phyloP scores from a whole-genome alignment of 2,797 vertebrate genomes.

The Potorous gilbertii region DNA sequence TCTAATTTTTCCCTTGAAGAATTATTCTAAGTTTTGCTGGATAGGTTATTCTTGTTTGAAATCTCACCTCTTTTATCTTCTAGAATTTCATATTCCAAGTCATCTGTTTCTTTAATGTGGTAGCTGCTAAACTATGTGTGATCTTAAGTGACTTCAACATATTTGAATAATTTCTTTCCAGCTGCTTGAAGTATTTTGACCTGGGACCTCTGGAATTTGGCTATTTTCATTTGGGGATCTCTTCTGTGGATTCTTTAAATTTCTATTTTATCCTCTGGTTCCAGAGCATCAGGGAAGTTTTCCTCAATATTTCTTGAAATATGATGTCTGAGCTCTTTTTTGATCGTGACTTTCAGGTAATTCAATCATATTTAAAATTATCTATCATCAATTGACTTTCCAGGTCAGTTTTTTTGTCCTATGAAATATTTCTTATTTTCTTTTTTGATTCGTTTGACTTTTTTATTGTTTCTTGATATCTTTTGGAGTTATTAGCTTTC shows the following conservation, averaged over 20 bases:
- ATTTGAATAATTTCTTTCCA: not conserved
- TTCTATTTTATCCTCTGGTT: not conserved
- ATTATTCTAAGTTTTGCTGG: not conserved
- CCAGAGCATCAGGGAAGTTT: not conserved
- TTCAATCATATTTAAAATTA: not conserved
- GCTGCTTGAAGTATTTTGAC: not conserved
- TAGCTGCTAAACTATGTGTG: not conserved
- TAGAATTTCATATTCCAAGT: not conserved
- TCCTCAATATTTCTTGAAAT: not conserved
- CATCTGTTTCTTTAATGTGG: not conserved
- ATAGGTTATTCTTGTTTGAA: not conserved
- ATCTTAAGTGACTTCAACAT: not conserved
- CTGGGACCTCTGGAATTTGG: not conserved
- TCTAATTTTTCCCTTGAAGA: not conserved
- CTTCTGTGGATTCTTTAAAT: not conserved
- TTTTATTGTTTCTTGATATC: not conserved
- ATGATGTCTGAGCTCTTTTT: not conserved
- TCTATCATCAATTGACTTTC: not conserved
- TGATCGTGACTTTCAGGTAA: not conserved
- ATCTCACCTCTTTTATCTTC: not conserved
- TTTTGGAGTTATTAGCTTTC: not conserved
- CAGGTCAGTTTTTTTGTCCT: not conserved
- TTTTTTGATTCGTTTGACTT: not conserved
- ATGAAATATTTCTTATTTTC: not conserved
- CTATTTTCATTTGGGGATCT: not conserved